phyloP scores from a whole-genome alignment of 2,113 vertebrate genomes.

The Esox niger region DNA sequence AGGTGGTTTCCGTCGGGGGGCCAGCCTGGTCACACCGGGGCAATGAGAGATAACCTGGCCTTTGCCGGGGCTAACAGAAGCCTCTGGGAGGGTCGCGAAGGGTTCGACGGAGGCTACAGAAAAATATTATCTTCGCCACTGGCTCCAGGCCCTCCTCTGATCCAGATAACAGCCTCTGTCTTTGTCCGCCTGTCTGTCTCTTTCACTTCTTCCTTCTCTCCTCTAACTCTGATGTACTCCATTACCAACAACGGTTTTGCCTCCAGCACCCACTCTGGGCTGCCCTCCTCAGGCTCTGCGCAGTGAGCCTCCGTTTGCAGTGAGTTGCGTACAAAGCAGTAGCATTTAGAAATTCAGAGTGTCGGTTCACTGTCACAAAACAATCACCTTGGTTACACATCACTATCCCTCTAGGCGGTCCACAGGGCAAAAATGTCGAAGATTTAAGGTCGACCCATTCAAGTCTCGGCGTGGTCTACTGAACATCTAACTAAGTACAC shows the following conservation, averaged over 20 bases:
- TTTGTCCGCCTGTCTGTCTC: not conserved
- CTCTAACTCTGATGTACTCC: not conserved
- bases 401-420: constrained; percentile 26
- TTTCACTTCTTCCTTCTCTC: not conserved
- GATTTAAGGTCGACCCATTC: not conserved
- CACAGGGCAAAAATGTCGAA: not conserved
- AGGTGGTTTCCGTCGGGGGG: too few species aligned
- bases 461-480: not conserved
- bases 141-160: not conserved
- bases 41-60: not conserved
- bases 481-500: too few species aligned
- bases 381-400: not conserved
- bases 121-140: not conserved
- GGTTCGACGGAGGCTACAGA: not conserved
- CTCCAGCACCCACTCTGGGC: not conserved
- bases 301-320: not conserved
- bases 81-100: too few species aligned
- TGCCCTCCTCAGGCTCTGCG: not conserved
- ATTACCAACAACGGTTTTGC: not conserved
- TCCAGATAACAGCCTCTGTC: not conserved
- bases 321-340: not conserved
- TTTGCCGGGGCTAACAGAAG: too few species aligned
- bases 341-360: not conserved
- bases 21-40: not conserved
- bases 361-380: not conserved